Evolutionary conservation across 2,888 invertebrate species (phyloP).

Genomic region (Nephrotoma flavescens): DNA sequence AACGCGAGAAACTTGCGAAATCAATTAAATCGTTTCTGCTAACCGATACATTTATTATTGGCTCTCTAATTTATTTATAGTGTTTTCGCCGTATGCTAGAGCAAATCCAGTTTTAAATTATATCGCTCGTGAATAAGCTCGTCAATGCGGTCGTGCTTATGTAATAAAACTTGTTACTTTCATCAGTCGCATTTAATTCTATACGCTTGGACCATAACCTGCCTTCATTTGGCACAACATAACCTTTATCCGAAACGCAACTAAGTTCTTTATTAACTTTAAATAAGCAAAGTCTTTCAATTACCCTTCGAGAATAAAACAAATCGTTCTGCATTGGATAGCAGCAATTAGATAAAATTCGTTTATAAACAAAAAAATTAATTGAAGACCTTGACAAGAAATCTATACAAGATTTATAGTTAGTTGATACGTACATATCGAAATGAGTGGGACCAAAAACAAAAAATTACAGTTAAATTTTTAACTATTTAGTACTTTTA

Average conservation of each 20-base stretch:
- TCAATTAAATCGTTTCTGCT: no score
- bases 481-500: neutral
- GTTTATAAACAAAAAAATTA: neutral
- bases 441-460: neutral
- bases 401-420: neutral
- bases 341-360: neutral
- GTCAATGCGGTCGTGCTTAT: neutral
- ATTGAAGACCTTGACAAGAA: neutral
- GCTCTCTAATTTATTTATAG: no score
- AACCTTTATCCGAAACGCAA: no score
- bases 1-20: no score
- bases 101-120: neutral
- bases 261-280: no score
- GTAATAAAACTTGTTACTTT: neutral
- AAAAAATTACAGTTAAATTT: neutral
- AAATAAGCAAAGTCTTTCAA: neutral
- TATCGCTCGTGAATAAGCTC: neutral
- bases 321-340: neutral
- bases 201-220: neutral
- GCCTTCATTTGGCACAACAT: neutral
- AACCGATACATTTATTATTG: no score
- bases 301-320: neutral
- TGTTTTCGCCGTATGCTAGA: no score
- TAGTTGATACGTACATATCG: neutral
- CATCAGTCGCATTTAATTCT: neutral